Percentiles rank a stretch among this genome's conserved stretches.
These are phyloP conservation scores for Octomys mimax DNA, from an alignment of 2,797 vertebrate genomes.

Conservation along the genomic window DNA sequence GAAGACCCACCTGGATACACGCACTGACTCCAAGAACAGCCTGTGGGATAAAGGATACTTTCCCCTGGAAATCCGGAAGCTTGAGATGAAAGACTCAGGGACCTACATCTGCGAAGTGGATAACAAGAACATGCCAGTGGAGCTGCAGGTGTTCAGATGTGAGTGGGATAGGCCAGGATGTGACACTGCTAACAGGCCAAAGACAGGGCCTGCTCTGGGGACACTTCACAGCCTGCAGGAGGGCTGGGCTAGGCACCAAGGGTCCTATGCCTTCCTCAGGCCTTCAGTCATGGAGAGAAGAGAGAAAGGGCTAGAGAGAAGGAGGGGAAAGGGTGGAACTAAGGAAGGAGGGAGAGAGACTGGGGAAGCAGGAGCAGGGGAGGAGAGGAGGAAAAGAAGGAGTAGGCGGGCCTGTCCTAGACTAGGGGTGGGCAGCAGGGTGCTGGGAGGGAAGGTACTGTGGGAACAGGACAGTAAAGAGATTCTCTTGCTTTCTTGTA, in stretches of 20 bases:
- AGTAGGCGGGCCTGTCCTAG: neutral
- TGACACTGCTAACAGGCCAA: rapidly evolving
- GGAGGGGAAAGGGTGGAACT: neutral
- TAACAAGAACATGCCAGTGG: neutral
- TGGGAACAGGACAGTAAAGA: neutral
- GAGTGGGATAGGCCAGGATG: slow-evolving; percentile 63
- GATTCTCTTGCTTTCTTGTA: neutral
- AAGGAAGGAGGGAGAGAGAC: neutral
- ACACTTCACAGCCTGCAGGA: neutral
- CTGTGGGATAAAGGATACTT: slow-evolving; percentile 39
- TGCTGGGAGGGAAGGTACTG: neutral
- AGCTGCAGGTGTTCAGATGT: slow-evolving; percentile 84
- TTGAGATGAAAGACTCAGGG: slow-evolving; percentile 66
- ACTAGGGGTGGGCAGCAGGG: neutral
- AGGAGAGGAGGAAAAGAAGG: no score
- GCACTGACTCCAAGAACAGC: neutral
- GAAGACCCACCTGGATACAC: rapidly evolving
- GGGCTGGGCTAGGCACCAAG: no score
- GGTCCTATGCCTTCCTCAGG: neutral
- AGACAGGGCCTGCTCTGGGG: neutral
- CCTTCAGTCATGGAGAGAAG: neutral
- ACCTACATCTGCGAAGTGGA: slow-evolving; percentile 81
- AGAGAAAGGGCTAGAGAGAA: neutral
- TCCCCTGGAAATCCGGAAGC: slow-evolving; percentile 68
- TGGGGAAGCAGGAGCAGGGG: neutral